phyloP scores from a whole-genome alignment of 2,888 invertebrate genomes.

The Trachelus iudaicus region DNA sequence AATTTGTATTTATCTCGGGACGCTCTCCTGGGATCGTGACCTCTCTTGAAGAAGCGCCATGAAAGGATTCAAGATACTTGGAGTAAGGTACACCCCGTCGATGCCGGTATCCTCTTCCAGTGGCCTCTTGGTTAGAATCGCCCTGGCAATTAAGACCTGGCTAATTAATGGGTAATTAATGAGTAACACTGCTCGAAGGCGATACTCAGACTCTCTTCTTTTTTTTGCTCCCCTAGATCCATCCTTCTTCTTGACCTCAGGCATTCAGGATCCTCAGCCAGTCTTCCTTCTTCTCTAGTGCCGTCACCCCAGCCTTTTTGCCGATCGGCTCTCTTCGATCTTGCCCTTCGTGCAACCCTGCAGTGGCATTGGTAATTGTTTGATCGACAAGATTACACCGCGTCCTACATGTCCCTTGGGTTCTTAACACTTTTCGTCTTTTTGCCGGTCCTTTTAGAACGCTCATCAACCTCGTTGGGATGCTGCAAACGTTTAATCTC shows the following conservation, averaged over 20 bases:
- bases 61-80: not conserved
- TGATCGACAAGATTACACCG: constrained; percentile 65
- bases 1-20: not conserved
- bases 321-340: constrained; percentile 4
- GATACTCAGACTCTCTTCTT: constrained; percentile 27
- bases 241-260: not conserved
- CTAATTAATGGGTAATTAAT: constrained; percentile 65
- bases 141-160: constrained; percentile 57
- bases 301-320: constrained; percentile 18
- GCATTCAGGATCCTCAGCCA: not conserved
- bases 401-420: constrained; percentile 62
- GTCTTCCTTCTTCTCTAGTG: constrained; percentile 28
- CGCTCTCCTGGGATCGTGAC: not conserved
- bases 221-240: not conserved
- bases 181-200: constrained; percentile 61
- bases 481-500: not conserved
- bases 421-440: constrained; percentile 41
- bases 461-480: not conserved
- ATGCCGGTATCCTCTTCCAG: not conserved
- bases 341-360: constrained; percentile 22
- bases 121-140: constrained; percentile 8
- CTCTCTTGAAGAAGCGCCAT: not conserved
- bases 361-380: constrained; percentile 64
- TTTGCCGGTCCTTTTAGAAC: constrained; percentile 11
- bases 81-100: not conserved